A percentile compares a stretch with the other conserved stretches of the same genome.
Conservation (phyloP, 1,140 invertebrate species). For the Lucilia sericata region DNA sequence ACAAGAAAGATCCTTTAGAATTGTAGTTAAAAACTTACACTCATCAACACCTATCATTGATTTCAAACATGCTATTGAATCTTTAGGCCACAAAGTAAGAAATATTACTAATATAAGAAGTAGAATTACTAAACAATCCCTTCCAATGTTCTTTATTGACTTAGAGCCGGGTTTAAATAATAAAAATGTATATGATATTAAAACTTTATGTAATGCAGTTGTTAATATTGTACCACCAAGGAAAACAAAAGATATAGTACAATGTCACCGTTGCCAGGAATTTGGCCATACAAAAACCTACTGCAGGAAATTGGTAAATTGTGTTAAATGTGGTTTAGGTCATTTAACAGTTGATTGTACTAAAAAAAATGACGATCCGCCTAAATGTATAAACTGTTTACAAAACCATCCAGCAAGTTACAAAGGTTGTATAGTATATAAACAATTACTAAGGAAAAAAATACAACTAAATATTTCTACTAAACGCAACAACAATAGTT, state of each 20-base stretch:
- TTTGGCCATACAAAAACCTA: slow-evolving; percentile 9
- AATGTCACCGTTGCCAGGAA: slow-evolving; percentile 32
- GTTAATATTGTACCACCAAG: slow-evolving; percentile 22
- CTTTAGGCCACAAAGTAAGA: no score
- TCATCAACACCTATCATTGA: not conserved
- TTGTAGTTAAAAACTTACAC: not conserved
- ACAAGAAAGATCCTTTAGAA: not conserved
- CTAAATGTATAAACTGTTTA: not conserved
- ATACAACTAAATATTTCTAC: no score
- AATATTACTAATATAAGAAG: no score
- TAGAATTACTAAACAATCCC: no score
- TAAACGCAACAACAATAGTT: no score
- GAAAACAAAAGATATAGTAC: not conserved
- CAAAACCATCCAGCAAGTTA: not conserved
- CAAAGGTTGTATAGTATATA: not conserved
- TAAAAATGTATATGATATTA: no score
- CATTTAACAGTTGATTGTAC: not conserved
- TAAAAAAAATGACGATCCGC: not conserved
- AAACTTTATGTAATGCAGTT: not conserved
- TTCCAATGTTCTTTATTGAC: no score
- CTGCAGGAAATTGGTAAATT: not conserved
- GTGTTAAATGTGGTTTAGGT: slow-evolving; percentile 23
- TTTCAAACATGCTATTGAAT: not conserved
- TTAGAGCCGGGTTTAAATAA: no score
- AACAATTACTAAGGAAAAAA: not conserved